Evolutionary conservation across 2,113 vertebrate genomes (phyloP).

Genomic region (Symphodus melops): DNA sequence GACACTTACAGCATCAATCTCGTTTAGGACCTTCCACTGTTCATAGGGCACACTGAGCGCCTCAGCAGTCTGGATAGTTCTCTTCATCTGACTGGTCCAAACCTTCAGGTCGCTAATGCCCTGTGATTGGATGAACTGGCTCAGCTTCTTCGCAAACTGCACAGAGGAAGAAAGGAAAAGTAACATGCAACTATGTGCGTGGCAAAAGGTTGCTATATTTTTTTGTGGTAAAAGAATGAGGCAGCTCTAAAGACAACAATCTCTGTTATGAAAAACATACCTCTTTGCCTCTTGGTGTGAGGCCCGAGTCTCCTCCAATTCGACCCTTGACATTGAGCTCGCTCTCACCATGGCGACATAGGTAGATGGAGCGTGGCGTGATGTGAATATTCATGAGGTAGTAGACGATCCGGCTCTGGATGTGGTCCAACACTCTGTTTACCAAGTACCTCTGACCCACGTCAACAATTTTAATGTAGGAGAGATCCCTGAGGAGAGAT

Average conservation of each 20-base stretch:
- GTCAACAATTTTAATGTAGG: conserved; percentile 99
- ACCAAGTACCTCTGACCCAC: conserved; percentile 96
- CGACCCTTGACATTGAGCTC: conserved; percentile 95
- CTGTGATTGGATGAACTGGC: conserved; percentile 91
- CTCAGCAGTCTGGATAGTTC: conserved; percentile 98
- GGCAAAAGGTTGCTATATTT: no score
- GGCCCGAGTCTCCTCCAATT: conserved; percentile 95
- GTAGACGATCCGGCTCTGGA: conserved; percentile 98
- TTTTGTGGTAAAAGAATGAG: neutral
- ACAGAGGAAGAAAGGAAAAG: neutral
- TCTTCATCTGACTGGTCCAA: conserved; percentile 99
- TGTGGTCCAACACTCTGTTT: conserved; percentile 95
- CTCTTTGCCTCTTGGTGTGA: conserved; percentile 89
- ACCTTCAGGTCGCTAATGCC: conserved; percentile 96
- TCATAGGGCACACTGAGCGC: conserved; percentile 94
- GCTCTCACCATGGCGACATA: conserved; percentile 98
- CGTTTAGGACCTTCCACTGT: conserved; percentile 99
- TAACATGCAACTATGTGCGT: no score
- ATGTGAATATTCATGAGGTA: conserved; percentile 99
- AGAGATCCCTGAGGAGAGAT: conserved; percentile 88
- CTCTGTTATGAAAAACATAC: conserved; percentile 61
- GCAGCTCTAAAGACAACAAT: neutral
- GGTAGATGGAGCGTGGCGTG: conserved; percentile 97
- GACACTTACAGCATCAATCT: conserved; percentile 93
- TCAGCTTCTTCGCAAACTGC: conserved; percentile 92